Conservation (phyloP, 2,797 vertebrate genomes). For the Chiroxiphia lanceolata region DNA sequence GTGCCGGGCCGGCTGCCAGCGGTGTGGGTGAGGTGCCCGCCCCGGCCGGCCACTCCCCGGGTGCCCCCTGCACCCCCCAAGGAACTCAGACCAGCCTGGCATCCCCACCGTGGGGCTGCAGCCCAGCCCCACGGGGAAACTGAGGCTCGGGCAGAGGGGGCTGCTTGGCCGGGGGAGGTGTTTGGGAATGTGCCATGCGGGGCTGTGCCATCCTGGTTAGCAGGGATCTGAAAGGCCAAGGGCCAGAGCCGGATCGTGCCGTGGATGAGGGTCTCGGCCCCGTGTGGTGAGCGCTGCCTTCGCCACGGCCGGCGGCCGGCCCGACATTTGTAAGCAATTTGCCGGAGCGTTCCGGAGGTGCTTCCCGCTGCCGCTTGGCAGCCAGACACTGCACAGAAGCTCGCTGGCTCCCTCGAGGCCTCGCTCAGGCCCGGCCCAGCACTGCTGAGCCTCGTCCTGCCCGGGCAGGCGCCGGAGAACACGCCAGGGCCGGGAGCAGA, state of each 20-base stretch:
- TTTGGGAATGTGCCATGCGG: rapidly evolving
- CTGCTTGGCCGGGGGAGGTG: background rate
- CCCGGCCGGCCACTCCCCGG: background rate
- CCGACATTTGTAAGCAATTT: slow-evolving; percentile 15
- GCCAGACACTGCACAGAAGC: slow-evolving; percentile 30
- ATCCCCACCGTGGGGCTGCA: rapidly evolving
- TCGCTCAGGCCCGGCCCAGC: background rate
- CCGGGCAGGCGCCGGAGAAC: background rate
- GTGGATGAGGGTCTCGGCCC: rapidly evolving
- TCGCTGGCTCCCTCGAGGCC: slow-evolving; percentile 16
- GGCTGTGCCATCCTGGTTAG: rapidly evolving
- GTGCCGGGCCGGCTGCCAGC: background rate
- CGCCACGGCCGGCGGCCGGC: background rate
- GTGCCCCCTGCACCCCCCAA: background rate
- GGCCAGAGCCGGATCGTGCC: background rate
- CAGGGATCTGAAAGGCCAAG: rapidly evolving
- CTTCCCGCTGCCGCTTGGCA: slow-evolving; percentile 49
- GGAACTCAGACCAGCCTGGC: background rate
- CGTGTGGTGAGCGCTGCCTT: background rate
- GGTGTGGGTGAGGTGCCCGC: background rate
- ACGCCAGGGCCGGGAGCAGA: background rate
- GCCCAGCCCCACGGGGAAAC: background rate
- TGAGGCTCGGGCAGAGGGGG: background rate
- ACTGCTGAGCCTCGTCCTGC: background rate
- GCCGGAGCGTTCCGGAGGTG: slow-evolving; percentile 3